Evolutionary conservation across 1,140 invertebrate genomes (phyloP), one percentile per base, ranked within the genome.

Genomic region (Bombus ignitus): DNA sequence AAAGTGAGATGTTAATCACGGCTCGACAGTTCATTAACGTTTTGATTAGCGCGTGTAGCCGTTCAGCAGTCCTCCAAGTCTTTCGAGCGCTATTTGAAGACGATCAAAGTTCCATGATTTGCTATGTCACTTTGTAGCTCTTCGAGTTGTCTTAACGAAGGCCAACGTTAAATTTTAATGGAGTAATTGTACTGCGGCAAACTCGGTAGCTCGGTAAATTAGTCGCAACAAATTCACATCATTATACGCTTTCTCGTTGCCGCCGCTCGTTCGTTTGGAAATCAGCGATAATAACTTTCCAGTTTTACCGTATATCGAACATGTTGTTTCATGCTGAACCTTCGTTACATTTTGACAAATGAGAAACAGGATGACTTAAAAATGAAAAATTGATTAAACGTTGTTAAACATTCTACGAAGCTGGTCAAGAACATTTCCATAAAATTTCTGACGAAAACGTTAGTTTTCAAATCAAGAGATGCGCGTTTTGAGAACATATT

Each of bases 1-100:
- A 87, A 91, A 84, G 84, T 88, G 88, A 70, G 88, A 92, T 86
- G 88, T 87, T 92, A 90, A 92, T 92, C 88, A 92, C 83, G 78
- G 75, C 91, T 90, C 89, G 87, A 92, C 87, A 92, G 86, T 87
- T 92, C 90, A 90, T 92, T 92, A 92, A 89, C 88, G 91, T 88
- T 92, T 92, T 91, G 91, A 92, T 92, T 91, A 92, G 86, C 76
- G 74, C 81, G 83, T 89, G 85, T 90, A 85, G 83, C 62, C 62
- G 78, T 83, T 80, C 85, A 78, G 74, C 62, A 4, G 47, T 77
- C 44, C 65, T 35, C 62, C 35, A 25, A 65, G 53, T 81, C 82
- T 70, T 73, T 25, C 85, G 47, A 86, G 65, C 70, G 74, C 82
- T 59, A 73, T 73, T 81, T 57, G 85, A 83, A 90, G 82, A 88